Conservation (phyloP, 2,797 vertebrate genomes). For the Spondyliosoma cantharus region DNA sequence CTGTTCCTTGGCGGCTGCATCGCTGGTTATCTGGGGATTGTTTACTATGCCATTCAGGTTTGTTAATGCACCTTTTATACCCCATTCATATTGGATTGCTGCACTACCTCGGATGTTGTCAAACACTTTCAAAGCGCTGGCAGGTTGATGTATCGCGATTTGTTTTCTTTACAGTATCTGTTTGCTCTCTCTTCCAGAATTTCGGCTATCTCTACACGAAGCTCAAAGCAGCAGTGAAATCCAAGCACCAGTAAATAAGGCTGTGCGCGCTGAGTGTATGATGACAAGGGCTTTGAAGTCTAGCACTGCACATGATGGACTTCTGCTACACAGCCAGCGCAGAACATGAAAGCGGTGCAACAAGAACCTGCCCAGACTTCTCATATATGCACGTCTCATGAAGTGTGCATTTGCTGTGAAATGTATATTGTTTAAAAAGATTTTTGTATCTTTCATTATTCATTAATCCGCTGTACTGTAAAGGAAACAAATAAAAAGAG, state of each 20-base stretch:
- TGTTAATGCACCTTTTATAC: slow-evolving; percentile 23
- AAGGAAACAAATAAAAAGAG: not conserved
- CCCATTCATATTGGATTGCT: not conserved
- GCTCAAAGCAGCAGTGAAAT: slow-evolving; percentile 80
- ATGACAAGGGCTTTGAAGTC: slow-evolving; percentile 42
- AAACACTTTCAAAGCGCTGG: slow-evolving; percentile 4
- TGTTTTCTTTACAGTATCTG: slow-evolving; percentile 20
- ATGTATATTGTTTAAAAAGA: slow-evolving; percentile 36
- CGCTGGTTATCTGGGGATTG: slow-evolving; percentile 84
- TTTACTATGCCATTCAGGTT: slow-evolving; percentile 86
- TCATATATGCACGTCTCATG: slow-evolving; percentile 20
- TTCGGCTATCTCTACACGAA: slow-evolving; percentile 79
- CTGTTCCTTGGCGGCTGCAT: slow-evolving; percentile 87
- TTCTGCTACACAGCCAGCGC: slow-evolving; percentile 15
- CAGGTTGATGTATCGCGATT: not conserved
- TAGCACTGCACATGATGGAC: slow-evolving; percentile 25
- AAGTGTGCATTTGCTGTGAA: slow-evolving; percentile 37
- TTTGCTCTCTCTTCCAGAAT: slow-evolving; percentile 77
- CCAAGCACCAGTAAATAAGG: slow-evolving; percentile 79
- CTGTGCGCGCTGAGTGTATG: not conserved
- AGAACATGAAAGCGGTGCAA: slow-evolving; percentile 40
- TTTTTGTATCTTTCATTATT: slow-evolving; percentile 33
- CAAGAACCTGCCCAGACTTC: slow-evolving; percentile 13
- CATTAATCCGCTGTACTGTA: slow-evolving; percentile 29
- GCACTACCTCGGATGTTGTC: not conserved